phyloP scores from a whole-genome alignment of 1,140 invertebrate genomes.

The Drosophila tristis region DNA sequence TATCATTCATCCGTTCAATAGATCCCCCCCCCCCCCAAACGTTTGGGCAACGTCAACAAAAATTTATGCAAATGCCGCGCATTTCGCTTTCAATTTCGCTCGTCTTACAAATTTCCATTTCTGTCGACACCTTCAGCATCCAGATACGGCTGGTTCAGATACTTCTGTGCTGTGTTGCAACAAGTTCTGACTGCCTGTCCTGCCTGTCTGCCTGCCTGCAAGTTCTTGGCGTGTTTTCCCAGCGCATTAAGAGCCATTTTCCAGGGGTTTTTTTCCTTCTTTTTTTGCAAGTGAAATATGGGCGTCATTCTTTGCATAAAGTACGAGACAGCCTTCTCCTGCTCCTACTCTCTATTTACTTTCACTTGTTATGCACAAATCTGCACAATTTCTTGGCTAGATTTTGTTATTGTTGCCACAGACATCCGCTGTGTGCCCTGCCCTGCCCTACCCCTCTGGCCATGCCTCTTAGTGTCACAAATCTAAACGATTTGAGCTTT shows the following conservation, averaged over 20 bases:
- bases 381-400: constrained; percentile 60
- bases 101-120: constrained; percentile 54
- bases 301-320: constrained; percentile 74
- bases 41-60: constrained; percentile 28
- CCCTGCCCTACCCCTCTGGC: constrained; percentile 7
- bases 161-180: constrained; percentile 40
- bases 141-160: no score
- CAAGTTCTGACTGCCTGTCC: constrained; percentile 39
- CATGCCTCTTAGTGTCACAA: constrained; percentile 66
- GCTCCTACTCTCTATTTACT: constrained; percentile 58
- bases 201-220: constrained; percentile 26
- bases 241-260: constrained; percentile 57
- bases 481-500: constrained; percentile 77
- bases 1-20: constrained; percentile 70
- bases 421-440: constrained; percentile 10
- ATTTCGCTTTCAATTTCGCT: constrained; percentile 75
- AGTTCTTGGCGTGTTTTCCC: constrained; percentile 71
- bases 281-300: constrained; percentile 64
- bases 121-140: neutral
- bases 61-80: constrained; percentile 73
- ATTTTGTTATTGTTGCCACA: constrained; percentile 45
- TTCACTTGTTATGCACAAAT: constrained; percentile 66
- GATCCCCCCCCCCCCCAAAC: constrained; percentile 18
- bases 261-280: constrained; percentile 28
- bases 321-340: constrained; percentile 17